A percentile compares a stretch with the other conserved stretches of the same genome.
Conservation (phyloP, 2,113 vertebrate species). For the Puffinus mauretanicus region DNA sequence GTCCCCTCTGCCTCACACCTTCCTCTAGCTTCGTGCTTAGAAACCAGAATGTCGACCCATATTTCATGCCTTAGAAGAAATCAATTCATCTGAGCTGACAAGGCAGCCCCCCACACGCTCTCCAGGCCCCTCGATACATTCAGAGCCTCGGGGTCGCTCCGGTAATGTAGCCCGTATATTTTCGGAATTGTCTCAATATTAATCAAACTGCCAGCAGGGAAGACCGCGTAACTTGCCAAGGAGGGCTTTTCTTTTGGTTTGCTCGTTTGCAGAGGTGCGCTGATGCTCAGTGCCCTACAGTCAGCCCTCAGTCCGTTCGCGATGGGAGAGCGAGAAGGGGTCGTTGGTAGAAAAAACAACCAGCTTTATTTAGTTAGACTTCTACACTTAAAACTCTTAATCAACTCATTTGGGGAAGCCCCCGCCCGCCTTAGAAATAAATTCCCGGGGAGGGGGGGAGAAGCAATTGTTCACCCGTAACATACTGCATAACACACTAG, state of each 20-base stretch:
- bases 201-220: background rate
- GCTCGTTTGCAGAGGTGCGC: background rate
- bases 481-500: background rate
- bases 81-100: slow-evolving; percentile 42
- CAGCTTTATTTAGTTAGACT: background rate
- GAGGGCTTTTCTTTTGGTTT: background rate
- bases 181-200: background rate
- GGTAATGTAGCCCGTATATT: background rate
- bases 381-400: background rate
- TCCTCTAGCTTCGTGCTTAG: slow-evolving; percentile 45
- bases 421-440: background rate
- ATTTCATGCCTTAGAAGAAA: slow-evolving; percentile 49
- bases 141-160: background rate
- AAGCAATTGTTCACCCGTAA: background rate
- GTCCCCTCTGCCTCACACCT: slow-evolving; percentile 54
- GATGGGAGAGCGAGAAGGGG: background rate
- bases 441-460: background rate
- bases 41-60: slow-evolving; percentile 34
- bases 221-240: background rate
- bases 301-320: fast-evolving
- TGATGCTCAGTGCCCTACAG: background rate
- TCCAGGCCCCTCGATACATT: background rate
- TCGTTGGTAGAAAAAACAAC: no score
- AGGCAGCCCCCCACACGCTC: background rate
- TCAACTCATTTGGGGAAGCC: background rate